phyloP scores from a whole-genome alignment of 1,140 invertebrate species.

The Atta colombica region DNA sequence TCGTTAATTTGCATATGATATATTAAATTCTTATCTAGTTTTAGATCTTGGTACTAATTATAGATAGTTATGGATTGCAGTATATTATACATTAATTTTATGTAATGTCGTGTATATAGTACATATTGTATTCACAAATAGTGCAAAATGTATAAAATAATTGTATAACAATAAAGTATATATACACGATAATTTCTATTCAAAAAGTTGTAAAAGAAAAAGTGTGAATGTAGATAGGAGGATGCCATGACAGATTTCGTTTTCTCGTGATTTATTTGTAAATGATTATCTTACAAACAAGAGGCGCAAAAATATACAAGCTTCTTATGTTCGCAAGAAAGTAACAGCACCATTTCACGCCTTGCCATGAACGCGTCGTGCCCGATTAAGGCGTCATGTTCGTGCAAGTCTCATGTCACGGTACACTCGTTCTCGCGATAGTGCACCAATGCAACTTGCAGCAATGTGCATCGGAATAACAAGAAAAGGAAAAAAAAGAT shows the following conservation, averaged over 20 bases:
- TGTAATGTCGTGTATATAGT: constrained; percentile 17
- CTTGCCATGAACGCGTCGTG: constrained; percentile 46
- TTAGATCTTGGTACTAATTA: not conserved
- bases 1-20: not conserved
- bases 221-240: not conserved
- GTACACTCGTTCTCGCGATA: constrained; percentile 58
- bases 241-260: not conserved
- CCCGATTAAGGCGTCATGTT: constrained; percentile 56
- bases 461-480: constrained; percentile 68
- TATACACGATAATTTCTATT: constrained; percentile 20
- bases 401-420: constrained; percentile 65
- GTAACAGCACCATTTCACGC: constrained; percentile 83
- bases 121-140: constrained; percentile 46
- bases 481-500: constrained; percentile 32
- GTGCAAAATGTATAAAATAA: constrained; percentile 61
- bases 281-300: constrained; percentile 85
- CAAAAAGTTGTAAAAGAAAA: not conserved
- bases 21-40: not conserved
- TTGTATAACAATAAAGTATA: constrained; percentile 52
- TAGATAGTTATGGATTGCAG: constrained; percentile 11
- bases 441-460: constrained; percentile 62
- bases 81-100: constrained; percentile 5
- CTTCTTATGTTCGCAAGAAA: constrained; percentile 83
- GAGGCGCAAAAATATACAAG: constrained; percentile 85
- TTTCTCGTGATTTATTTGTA: constrained; percentile 77